These are phyloP conservation scores for Agrotis puta DNA, from an alignment of 2,888 invertebrate species.

Conservation along the genomic window DNA sequence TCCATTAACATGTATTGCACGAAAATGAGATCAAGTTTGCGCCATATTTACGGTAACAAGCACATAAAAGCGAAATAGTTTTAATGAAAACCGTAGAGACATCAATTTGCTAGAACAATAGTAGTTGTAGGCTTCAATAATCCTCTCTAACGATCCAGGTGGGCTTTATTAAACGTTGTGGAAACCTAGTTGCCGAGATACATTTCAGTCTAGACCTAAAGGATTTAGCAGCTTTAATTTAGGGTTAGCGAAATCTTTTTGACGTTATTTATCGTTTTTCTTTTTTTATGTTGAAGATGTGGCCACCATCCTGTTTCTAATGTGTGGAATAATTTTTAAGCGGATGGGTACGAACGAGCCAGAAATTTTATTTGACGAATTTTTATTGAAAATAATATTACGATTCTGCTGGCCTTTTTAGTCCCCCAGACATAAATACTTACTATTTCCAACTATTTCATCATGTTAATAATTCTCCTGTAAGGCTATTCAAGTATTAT, in stretches of 20 bases:
- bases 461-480: no score
- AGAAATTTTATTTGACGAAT: no score
- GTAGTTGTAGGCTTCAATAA: constrained; percentile 14
- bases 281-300: no score
- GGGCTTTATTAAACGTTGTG: constrained; percentile 26
- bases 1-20: background rate
- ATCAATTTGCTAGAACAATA: constrained; percentile 36
- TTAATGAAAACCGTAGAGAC: constrained; percentile 50
- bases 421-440: no score
- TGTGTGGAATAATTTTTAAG: no score
- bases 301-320: no score
- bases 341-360: no score
- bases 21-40: background rate
- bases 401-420: no score
- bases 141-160: constrained; percentile 21
- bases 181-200: no score
- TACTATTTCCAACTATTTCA: no score
- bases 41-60: background rate
- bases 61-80: constrained; percentile 10
- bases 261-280: background rate
- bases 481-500: no score
- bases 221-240: background rate
- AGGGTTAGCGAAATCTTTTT: background rate
- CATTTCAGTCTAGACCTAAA: background rate
- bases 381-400: no score